phyloP scores from a whole-genome alignment of 2,797 vertebrate species.

The Sebastes goodei region DNA sequence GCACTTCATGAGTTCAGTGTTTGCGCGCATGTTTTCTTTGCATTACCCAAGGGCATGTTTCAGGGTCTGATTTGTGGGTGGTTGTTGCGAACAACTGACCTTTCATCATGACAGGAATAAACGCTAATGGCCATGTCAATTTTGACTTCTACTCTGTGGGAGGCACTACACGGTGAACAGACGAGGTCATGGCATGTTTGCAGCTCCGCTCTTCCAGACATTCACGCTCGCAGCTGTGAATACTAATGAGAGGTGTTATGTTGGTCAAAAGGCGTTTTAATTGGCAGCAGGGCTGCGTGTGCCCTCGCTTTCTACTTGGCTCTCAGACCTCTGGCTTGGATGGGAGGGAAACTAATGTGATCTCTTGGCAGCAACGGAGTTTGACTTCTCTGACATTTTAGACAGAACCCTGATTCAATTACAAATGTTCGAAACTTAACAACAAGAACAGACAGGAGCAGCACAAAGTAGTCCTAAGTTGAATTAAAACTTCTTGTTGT shows the following conservation, averaged over 20 bases:
- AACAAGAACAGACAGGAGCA: not conserved
- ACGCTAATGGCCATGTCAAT: conserved; percentile 51
- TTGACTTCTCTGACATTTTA: conserved; percentile 54
- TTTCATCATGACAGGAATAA: conserved; percentile 58
- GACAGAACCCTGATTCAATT: not conserved
- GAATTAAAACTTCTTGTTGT: not conserved
- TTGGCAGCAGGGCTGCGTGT: conserved; percentile 52
- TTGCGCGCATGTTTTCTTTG: not conserved
- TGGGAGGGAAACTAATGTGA: conserved; percentile 9
- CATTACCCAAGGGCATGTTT: not conserved
- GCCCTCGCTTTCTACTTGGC: conserved; percentile 7
- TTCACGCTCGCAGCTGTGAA: conserved; percentile 52
- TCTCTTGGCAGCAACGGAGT: conserved; percentile 36
- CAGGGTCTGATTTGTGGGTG: conserved; percentile 26
- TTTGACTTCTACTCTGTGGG: conserved; percentile 46
- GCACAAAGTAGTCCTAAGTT: not conserved
- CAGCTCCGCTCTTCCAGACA: conserved; percentile 44
- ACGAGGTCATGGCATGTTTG: conserved; percentile 51
- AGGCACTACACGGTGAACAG: conserved; percentile 15
- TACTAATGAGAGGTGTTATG: conserved; percentile 60
- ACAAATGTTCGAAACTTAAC: not conserved
- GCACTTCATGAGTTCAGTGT: not conserved
- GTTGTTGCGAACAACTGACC: conserved; percentile 46
- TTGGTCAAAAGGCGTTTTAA: conserved; percentile 63
- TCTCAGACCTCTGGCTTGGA: conserved; percentile 31